Base-by-base conservation (phyloP, 2,113 vertebrate species). In the Tachycineta bicolor region DNA sequence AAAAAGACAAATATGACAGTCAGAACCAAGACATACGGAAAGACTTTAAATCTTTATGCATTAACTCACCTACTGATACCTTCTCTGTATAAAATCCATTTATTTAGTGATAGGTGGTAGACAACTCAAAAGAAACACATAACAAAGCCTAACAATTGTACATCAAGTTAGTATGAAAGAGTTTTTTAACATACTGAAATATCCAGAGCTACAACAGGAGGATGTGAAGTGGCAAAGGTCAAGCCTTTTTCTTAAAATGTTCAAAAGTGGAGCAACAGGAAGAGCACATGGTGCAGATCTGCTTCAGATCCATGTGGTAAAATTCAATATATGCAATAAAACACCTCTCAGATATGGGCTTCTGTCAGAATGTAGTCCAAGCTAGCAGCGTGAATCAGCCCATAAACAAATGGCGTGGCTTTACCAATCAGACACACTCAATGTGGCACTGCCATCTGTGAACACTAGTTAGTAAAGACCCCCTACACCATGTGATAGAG, bases 401-500 rank as follows among this genome's bases (percentile, higher is more conserved):
- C 89, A 46, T 6, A 34, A 71, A 34, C 17, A 71, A 67, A 56
- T 5, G 6, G 39, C 3, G 3, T 24, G 25, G 64, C 46, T 87
- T 73, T 53, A 55, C 20, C 34, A 46, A 41, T 5, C 60, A 52
- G 21, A 52, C 22, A 25, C 3, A 12, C 14, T 34, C 37, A 26
- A 37, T 0, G 1, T 5, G 29, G 29, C 39, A 29, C 10, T 20
- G 25, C 12, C 58, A 50, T 24, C 71, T 49, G 43, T 4, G 2
- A 46, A 41, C 70, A 9, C 34, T 8, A 65, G 12, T 41, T 3
- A 5, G 25, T 17, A 24, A 1, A 2, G 52, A 75, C 8, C 3
- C 14, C 5, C 17, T 1, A 4, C 4, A 7, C 21, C 1, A 0
- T 6, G 25, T 8, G 26, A 53, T 3, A 13, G 0, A 13, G 20